Percentiles rank a stretch among this genome's conserved stretches.
Conservation (phyloP, 2,888 invertebrate species). For the Parnassius orleans region DNA sequence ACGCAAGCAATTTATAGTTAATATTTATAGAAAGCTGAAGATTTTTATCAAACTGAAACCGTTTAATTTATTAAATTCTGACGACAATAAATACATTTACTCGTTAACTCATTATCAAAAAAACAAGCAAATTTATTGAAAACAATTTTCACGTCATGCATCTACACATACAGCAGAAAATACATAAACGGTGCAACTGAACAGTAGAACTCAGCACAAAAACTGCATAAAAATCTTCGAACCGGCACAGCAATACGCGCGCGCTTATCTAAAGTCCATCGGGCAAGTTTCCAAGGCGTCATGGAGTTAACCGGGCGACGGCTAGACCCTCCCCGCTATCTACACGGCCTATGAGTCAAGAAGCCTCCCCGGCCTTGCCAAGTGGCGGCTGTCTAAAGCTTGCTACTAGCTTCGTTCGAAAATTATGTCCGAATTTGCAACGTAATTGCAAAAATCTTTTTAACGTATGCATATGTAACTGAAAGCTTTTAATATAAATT, state of each 20-base stretch:
- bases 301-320: slow-evolving; percentile 45
- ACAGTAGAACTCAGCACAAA: slow-evolving; percentile 30
- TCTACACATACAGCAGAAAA: too few relatives aligned
- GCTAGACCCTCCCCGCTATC: slow-evolving; percentile 38
- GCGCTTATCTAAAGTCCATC: slow-evolving; percentile 61
- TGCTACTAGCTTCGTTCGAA: slow-evolving; percentile 29
- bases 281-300: slow-evolving; percentile 71
- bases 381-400: slow-evolving; percentile 42
- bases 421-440: slow-evolving; percentile 38
- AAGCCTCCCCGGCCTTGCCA: slow-evolving; percentile 54
- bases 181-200: too few relatives aligned
- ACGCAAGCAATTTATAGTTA: too few relatives aligned
- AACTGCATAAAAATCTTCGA: slow-evolving; percentile 23
- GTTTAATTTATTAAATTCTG: too few relatives aligned
- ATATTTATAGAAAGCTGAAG: too few relatives aligned
- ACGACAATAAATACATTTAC: too few relatives aligned
- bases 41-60: too few relatives aligned
- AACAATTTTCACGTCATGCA: too few relatives aligned
- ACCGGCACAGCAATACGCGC: slow-evolving; percentile 53
- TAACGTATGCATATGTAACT: neutral
- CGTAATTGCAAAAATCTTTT: slow-evolving; percentile 21
- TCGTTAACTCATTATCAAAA: too few relatives aligned
- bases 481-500: neutral
- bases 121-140: too few relatives aligned
- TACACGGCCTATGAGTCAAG: slow-evolving; percentile 42